These are phyloP conservation scores for Vespertilio murinus DNA, from an alignment of 2,797 vertebrate species.

Conservation along the genomic window DNA sequence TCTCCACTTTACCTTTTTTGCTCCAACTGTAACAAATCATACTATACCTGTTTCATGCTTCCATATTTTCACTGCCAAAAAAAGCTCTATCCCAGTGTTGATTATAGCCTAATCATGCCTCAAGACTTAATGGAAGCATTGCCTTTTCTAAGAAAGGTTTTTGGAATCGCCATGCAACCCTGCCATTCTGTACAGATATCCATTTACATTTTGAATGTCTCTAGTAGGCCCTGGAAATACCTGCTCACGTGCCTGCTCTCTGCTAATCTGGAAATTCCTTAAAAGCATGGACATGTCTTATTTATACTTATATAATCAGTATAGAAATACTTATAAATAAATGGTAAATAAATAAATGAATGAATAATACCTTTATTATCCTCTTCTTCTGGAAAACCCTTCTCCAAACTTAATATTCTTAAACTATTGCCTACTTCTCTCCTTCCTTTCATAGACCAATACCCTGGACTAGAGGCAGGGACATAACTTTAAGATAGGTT, in stretches of 20 bases:
- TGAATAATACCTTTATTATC: conserved; percentile 26
- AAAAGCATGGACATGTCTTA: neutral
- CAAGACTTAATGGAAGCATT: neutral
- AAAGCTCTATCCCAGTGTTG: neutral
- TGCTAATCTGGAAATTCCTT: neutral
- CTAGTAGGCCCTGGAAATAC: neutral
- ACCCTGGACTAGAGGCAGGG: neutral
- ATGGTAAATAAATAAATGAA: neutral
- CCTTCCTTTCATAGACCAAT: neutral
- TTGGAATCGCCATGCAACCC: neutral
- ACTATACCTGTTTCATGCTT: neutral
- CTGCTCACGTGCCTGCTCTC: neutral
- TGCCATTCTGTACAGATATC: neutral
- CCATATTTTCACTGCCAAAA: neutral
- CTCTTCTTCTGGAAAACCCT: conserved; percentile 40
- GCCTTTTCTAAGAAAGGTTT: neutral
- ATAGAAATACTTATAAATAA: conserved; percentile 17
- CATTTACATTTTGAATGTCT: neutral
- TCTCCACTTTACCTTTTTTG: neutral
- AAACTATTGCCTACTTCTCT: neutral
- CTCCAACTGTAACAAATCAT: neutral
- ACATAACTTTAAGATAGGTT: neutral
- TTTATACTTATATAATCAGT: conserved; percentile 8
- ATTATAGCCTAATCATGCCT: neutral
- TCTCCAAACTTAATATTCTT: neutral